Conservation (phyloP, 2,113 vertebrate genomes). For the Silurus glanis region DNA sequence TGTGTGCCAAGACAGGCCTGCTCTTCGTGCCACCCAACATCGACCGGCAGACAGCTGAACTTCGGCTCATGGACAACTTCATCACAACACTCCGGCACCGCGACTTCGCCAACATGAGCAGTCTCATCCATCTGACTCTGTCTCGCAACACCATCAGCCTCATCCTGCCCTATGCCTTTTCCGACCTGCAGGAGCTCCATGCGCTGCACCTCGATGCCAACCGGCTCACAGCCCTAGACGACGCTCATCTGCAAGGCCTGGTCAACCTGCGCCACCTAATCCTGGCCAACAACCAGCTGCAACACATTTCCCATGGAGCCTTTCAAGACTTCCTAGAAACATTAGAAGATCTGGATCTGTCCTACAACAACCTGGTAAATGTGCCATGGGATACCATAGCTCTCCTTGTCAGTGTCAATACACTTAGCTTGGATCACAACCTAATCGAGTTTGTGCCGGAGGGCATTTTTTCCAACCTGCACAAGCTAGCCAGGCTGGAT, state of each 20-base stretch:
- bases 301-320: conserved; percentile 74
- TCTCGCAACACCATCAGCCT: conserved; percentile 82
- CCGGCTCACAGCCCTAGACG: conserved; percentile 74
- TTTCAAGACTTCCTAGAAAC: conserved; percentile 82
- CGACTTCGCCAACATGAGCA: conserved; percentile 84
- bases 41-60: conserved; percentile 79
- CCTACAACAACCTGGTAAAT: conserved; percentile 79
- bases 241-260: conserved; percentile 78
- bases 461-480: conserved; percentile 81
- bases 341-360: conserved; percentile 79
- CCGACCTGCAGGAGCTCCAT: conserved; percentile 78
- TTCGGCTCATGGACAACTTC: conserved; percentile 83
- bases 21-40: conserved; percentile 81
- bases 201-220: conserved; percentile 80
- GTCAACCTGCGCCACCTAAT: conserved; percentile 80
- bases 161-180: conserved; percentile 76
- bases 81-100: conserved; percentile 78
- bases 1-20: conserved; percentile 81
- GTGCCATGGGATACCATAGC: conserved; percentile 78
- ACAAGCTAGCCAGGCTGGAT: conserved; percentile 80
- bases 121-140: conserved; percentile 80
- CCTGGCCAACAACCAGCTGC: conserved; percentile 81
- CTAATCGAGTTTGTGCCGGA: conserved; percentile 79
- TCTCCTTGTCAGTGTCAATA: conserved; percentile 77
- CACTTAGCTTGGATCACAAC: conserved; percentile 80